phyloP scores from a whole-genome alignment of 2,888 invertebrate species.

The Drosophila aldrichi region DNA sequence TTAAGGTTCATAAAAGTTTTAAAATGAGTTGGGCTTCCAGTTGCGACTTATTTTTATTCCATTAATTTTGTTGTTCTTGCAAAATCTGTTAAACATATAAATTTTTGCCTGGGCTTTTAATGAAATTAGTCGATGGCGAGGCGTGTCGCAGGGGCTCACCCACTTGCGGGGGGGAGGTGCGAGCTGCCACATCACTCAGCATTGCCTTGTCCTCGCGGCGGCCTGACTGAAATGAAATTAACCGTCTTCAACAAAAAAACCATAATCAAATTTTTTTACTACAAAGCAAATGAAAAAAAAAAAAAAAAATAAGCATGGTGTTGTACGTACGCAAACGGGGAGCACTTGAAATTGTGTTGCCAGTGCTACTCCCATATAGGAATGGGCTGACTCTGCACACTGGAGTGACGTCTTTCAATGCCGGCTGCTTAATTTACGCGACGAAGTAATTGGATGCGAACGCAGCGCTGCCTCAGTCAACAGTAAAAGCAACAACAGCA shows the following conservation, averaged over 20 bases:
- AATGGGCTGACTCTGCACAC: conserved; percentile 25
- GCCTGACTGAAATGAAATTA: conserved; percentile 72
- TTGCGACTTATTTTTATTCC: conserved; percentile 49
- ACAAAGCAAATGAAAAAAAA: conserved; percentile 71
- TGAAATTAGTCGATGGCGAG: conserved; percentile 62
- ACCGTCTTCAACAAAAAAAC: conserved; percentile 76
- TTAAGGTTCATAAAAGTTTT: conserved; percentile 68
- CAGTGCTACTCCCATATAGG: conserved; percentile 4
- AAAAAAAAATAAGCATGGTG: conserved; percentile 56
- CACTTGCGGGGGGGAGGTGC: conserved; percentile 25
- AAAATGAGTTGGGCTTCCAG: conserved; percentile 64
- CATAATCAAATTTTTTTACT: conserved; percentile 74
- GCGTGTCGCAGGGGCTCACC: conserved; percentile 1
- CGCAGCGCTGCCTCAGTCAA: conserved; percentile 29
- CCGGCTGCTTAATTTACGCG: conserved; percentile 70
- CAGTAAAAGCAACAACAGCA: conserved; percentile 24
- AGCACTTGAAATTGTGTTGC: conserved; percentile 14
- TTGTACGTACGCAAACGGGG: conserved; percentile 21
- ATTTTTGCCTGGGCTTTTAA: conserved; percentile 51
- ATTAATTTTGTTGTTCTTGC: conserved; percentile 47
- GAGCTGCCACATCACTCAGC: conserved; percentile 72
- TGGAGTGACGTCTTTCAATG: conserved; percentile 57
- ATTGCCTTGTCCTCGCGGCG: conserved; percentile 55
- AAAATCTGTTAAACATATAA: conserved; percentile 67
- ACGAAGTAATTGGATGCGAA: conserved; percentile 71